phyloP scores from a whole-genome alignment of 2,888 invertebrate genomes.

The Lepidocyrtoides sp. region DNA sequence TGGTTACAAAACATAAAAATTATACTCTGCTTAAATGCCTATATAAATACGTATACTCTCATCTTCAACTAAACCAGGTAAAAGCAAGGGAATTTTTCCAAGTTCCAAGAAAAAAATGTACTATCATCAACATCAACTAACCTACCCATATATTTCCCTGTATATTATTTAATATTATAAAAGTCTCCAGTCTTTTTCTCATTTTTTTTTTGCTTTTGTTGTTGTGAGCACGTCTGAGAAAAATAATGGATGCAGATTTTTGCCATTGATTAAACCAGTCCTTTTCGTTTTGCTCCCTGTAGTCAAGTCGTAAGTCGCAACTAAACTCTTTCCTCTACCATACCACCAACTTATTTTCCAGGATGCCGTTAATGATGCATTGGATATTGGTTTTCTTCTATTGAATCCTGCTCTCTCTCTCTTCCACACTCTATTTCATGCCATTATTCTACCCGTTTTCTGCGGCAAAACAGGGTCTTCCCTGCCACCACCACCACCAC shows the following conservation, averaged over 20 bases:
- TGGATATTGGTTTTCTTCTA: not conserved
- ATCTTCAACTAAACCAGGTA: too few relatives aligned
- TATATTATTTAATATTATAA: not conserved
- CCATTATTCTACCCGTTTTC: not conserved
- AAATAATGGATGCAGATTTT: conserved; percentile 26
- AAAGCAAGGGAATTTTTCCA: too few relatives aligned
- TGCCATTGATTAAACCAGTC: conserved; percentile 17
- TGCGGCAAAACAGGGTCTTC: not conserved
- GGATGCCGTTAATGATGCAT: conserved; percentile 30
- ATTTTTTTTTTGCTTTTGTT: not conserved
- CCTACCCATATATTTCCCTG: not conserved
- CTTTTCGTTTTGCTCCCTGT: not conserved
- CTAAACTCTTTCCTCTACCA: not conserved
- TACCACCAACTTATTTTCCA: not conserved
- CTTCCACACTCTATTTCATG: not conserved
- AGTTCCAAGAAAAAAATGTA: too few relatives aligned
- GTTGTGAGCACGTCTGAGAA: not conserved
- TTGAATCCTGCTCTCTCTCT: not conserved
- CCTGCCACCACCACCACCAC: too few relatives aligned
- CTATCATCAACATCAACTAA: not conserved
- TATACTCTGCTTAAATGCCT: too few relatives aligned
- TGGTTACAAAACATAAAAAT: too few relatives aligned
- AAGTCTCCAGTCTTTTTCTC: not conserved
- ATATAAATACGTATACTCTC: too few relatives aligned
- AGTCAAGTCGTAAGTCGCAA: too few relatives aligned